Evolutionary conservation across 2,888 invertebrate genomes (phyloP), one percentile per base, ranked within the genome.

Genomic region (Drosophila kambysellisi): DNA sequence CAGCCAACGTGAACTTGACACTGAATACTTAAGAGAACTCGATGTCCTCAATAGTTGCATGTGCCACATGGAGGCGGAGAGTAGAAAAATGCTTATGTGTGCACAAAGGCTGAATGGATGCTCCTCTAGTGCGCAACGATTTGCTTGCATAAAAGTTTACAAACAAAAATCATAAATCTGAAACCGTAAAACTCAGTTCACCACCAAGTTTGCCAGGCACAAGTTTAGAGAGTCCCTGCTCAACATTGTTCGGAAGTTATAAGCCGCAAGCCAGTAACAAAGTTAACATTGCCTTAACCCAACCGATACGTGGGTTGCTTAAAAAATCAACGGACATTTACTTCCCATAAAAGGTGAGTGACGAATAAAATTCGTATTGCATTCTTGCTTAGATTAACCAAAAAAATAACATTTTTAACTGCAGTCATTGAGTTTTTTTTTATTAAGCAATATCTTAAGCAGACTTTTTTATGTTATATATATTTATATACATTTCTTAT

Each of bases 151-250:
- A 74, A 78, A 72, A 81, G 75, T 87, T 76, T 70, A 61, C 84
- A 76, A 83, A 81, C 87, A 74, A 81, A 86, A 84, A 84, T 87
- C 89, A 84, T 46, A 46, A 46, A 89, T 89, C 74, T 81, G 70
- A 51, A 75, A 62, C 66, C 64, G 51, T 48, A 37, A 46, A 65
- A 53, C 65, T 64, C 37, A 37, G 41, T 35, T 20, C 41, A 51
- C 65, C 25, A 57, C 12, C n/a, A n/a, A 48, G 33, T 48, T 35
- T 17, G 35, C 30, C n/a, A 15, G 17, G 52, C 25, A 32, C 5
- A 51, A 33, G 43, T 20, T 51, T 39, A 48, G 48, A 52, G 54
- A 52, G 53, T 29, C 33, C 32, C 39, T 43, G 35, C 54, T 70
- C 54, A 57, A 39, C 66, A 65, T 51, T 70, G 59, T 74, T 76